Percentiles rank a stretch among this genome's conserved stretches.
These are phyloP conservation scores for Neodiprion pinetum DNA, from an alignment of 1,140 invertebrate genomes.

Conservation along the genomic window DNA sequence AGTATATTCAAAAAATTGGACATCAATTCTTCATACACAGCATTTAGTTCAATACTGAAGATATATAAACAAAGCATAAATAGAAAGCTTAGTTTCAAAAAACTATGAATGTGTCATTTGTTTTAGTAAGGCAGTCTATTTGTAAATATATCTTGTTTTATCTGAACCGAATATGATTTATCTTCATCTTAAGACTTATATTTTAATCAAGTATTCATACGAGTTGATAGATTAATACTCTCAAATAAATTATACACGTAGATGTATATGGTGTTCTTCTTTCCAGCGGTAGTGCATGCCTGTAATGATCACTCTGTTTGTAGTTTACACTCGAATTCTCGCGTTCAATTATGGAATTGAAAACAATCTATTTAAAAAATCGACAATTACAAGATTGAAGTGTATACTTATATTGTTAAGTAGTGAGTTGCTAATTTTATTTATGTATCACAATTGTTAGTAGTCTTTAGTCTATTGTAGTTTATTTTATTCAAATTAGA, in stretches of 20 bases:
- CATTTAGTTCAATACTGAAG: not conserved
- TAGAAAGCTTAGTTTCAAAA: too few species aligned
- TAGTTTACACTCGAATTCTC: not conserved
- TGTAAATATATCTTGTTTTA: not conserved
- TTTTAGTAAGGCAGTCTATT: slow-evolving; percentile 7
- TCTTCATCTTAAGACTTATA: not conserved
- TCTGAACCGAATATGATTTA: slow-evolving; percentile 3
- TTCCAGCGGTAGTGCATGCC: slow-evolving; percentile 23
- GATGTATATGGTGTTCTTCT: slow-evolving; percentile 21
- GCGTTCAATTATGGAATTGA: not conserved
- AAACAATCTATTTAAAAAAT: not conserved
- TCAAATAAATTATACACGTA: not conserved
- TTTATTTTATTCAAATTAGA: not conserved
- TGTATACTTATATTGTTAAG: slow-evolving; percentile 9
- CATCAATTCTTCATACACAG: not conserved
- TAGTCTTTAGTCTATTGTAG: not conserved
- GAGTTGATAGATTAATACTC: not conserved
- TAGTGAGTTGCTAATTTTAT: slow-evolving; percentile 18
- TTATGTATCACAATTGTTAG: slow-evolving; percentile 6
- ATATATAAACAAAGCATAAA: not conserved
- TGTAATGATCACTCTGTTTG: not conserved
- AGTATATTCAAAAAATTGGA: not conserved
- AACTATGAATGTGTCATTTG: not conserved
- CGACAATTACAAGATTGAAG: not conserved
- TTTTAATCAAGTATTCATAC: not conserved